Evolutionary conservation across 2,888 invertebrate species (phyloP).

Genomic region (Diogma glabrata): DNA sequence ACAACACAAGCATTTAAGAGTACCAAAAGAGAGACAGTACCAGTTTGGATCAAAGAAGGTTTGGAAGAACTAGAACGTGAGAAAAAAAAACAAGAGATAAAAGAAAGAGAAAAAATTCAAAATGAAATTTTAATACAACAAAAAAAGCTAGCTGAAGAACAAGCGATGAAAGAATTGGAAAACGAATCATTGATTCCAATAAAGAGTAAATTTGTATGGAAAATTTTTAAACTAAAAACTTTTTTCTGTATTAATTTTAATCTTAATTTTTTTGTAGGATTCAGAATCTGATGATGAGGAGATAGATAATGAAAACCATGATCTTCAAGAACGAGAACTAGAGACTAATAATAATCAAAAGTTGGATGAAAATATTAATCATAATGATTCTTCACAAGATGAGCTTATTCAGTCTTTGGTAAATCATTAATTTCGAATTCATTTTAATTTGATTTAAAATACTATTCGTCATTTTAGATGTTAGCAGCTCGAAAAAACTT

Average conservation of each 20-base stretch:
- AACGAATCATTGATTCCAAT: slow-evolving; percentile 7
- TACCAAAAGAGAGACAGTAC: slow-evolving; percentile 76
- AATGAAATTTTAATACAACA: slow-evolving; percentile 46
- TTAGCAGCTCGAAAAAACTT: slow-evolving; percentile 73
- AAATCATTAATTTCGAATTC: background rate
- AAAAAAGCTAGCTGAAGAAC: slow-evolving; percentile 39
- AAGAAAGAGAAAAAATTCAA: slow-evolving; percentile 54
- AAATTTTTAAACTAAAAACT: background rate
- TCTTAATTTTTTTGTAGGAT: slow-evolving; percentile 5
- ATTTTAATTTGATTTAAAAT: background rate
- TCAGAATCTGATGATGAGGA: slow-evolving; percentile 11
- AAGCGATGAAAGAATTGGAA: slow-evolving; percentile 33
- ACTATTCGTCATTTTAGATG: slow-evolving; percentile 47
- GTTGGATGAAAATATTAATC: too few species aligned
- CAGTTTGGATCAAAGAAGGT: slow-evolving; percentile 90
- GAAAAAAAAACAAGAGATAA: slow-evolving; percentile 75
- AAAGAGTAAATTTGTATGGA: slow-evolving; percentile 13
- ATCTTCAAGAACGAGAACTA: slow-evolving; percentile 26
- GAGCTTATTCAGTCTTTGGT: slow-evolving; percentile 9
- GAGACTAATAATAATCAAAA: too few species aligned
- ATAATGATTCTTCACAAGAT: slow-evolving; percentile 1
- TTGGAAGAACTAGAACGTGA: slow-evolving; percentile 96
- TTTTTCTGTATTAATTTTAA: background rate
- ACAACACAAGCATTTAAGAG: slow-evolving; percentile 52
- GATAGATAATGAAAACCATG: too few species aligned